Evolutionary conservation across 2,888 invertebrate species (phyloP), one percentile per base, ranked within the genome.

Genomic region (Ellobium chinense): DNA sequence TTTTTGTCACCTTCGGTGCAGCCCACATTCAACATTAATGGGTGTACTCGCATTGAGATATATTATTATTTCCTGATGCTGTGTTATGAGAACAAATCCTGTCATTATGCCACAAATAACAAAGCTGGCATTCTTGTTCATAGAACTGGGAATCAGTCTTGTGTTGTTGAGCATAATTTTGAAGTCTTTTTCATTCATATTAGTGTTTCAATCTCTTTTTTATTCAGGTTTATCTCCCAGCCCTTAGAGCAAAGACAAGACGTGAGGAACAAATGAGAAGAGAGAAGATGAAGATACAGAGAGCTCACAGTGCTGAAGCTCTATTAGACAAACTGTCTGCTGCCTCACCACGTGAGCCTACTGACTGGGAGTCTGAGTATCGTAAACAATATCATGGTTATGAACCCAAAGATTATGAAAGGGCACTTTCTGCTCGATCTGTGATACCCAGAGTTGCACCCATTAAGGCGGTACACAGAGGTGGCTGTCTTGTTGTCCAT

Each of bases 321-420:
- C 27, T 80, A 21, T 24, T 69, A 62, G 80, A 80, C 37, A 75
- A 75, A 62, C 34, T 80, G 24, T 21, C 46, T 12, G 29, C 58
- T 29, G 37, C 58, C 21, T 24, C n/a, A 5, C 34, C 75, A 37
- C 37, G 46, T 7, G 75, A 80, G 12, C 60, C 7, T 24, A 2
- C 1, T 24, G 68, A 60, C 36, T 80, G 69, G 75, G 68, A 62
- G 46, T 80, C 80, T 21, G 80, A 80, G 63, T 80, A 80, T 65
- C 60, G 37, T 21, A 68, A 75, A 37, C 80, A 80, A 69, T 80
- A 65, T 54, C 80, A 80, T 69, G 80, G 75, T 1, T 80, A 80
- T 66, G 69, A 75, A 46, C 80, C 80, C 9, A 68, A 36, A 46
- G 80, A 80, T 21, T 80, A 80, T 69, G 62, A 80, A 36, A 68